Percentiles rank a stretch among this genome's conserved stretches.
phyloP scores from a whole-genome alignment of 2,797 vertebrate species.

The Rhinogobio ventralis region DNA sequence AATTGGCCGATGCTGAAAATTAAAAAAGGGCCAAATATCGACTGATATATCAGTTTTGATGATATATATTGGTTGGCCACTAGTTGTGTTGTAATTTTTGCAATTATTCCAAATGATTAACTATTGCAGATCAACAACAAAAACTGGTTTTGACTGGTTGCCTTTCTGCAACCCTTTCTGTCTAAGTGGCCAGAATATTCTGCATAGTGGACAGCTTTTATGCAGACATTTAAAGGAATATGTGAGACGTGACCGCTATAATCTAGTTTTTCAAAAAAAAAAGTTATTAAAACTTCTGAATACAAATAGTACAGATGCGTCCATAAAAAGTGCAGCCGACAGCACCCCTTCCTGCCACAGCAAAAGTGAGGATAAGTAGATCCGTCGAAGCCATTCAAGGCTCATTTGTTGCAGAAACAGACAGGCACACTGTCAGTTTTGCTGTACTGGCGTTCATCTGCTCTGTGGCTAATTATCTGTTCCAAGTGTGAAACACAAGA shows the following conservation, averaged over 20 bases:
- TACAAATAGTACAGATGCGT: background rate
- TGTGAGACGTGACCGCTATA: background rate
- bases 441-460: slow-evolving; percentile 36
- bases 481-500: slow-evolving; percentile 30
- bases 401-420: slow-evolving; percentile 40
- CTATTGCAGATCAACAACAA: background rate
- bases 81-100: background rate
- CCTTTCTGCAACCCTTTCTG: background rate
- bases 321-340: background rate
- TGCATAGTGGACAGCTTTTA: background rate
- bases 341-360: background rate
- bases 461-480: slow-evolving; percentile 33
- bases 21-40: background rate
- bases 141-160: background rate
- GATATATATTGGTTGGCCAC: background rate
- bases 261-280: background rate
- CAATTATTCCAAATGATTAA: background rate
- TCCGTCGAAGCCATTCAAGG: background rate
- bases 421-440: slow-evolving; percentile 23
- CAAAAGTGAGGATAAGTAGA: slow-evolving; percentile 14
- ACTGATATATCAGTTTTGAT: background rate
- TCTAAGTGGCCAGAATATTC: background rate
- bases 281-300: background rate
- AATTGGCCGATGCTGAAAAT: background rate
- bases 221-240: background rate